Percentiles rank a stretch among this genome's conserved stretches.
These are phyloP conservation scores for Drosophila macrospina DNA, from an alignment of 2,888 invertebrate species.

Conservation along the genomic window DNA sequence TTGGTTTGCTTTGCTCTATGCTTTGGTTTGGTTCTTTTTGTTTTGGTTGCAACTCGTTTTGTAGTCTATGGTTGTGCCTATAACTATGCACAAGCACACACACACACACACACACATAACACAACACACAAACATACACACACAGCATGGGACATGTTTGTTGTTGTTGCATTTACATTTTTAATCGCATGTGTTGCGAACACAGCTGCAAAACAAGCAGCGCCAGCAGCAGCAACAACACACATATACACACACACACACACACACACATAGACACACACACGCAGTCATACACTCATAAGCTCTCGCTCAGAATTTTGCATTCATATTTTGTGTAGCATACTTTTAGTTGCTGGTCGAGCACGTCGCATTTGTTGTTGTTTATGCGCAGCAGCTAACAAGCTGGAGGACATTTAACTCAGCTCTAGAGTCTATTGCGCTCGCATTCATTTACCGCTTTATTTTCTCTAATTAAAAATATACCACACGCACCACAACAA, in stretches of 20 bases:
- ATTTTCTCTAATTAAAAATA: conserved; percentile 67
- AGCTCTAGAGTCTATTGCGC: conserved; percentile 6
- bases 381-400: conserved; percentile 36
- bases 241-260: conserved; percentile 13
- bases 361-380: conserved; percentile 44
- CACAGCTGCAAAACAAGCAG: conserved; percentile 21
- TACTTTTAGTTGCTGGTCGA: conserved; percentile 65
- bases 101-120: conserved; percentile 25
- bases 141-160: conserved; percentile 35
- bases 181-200: conserved; percentile 56
- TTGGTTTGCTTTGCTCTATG: conserved; percentile 50
- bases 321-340: conserved; percentile 63
- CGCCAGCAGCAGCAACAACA: conserved; percentile 30
- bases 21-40: conserved; percentile 40
- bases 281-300: conserved; percentile 16
- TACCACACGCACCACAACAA: conserved; percentile 29
- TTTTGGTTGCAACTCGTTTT: conserved; percentile 24
- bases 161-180: conserved; percentile 63
- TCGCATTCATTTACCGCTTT: conserved; percentile 1
- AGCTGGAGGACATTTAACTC: conserved; percentile 33
- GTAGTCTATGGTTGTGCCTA: conserved; percentile 47
- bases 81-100: conserved; percentile 38
- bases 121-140: conserved; percentile 26
- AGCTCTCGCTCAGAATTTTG: conserved; percentile 40
- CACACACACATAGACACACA: conserved; percentile 10